A percentile compares a stretch with the other conserved stretches of the same genome.
Evolutionary conservation across 2,797 vertebrate species (phyloP).

Genomic region (Semotilus atromaculatus): DNA sequence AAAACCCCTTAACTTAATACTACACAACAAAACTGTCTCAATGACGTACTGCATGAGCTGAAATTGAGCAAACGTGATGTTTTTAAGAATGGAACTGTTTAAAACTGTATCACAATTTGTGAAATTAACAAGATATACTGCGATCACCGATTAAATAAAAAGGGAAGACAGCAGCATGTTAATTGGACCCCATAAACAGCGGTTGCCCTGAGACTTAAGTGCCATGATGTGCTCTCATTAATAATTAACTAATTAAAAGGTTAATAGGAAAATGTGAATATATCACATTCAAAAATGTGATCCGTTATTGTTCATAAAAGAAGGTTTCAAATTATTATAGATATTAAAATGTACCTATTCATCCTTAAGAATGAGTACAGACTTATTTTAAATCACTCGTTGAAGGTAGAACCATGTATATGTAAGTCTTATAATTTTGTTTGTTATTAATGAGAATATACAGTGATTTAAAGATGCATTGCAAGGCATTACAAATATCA

Average conservation of each 20-base stretch:
- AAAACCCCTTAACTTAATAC: not conserved
- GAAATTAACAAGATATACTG: not conserved
- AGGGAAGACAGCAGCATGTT: slow-evolving; percentile 23
- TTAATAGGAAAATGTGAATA: slow-evolving; percentile 4
- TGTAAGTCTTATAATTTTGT: not conserved
- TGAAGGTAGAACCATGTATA: not conserved
- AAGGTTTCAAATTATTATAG: not conserved
- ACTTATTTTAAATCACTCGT: not conserved
- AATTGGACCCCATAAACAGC: slow-evolving; percentile 25
- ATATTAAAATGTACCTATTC: not conserved
- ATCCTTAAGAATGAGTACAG: not conserved
- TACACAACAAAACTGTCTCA: not conserved
- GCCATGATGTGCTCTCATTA: slow-evolving; percentile 1
- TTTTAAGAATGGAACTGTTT: not conserved
- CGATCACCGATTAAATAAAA: slow-evolving; percentile 3
- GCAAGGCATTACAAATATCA: not conserved
- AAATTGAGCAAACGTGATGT: not conserved
- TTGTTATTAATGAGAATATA: not conserved
- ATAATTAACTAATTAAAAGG: slow-evolving; percentile 31
- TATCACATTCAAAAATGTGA: not conserved
- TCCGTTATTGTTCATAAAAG: not conserved
- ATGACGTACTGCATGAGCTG: not conserved
- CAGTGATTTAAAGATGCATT: not conserved
- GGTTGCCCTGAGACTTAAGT: slow-evolving; percentile 12
- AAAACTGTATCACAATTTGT: not conserved